phyloP scores from a whole-genome alignment of 2,797 vertebrate species.

The Protonibea diacanthus region DNA sequence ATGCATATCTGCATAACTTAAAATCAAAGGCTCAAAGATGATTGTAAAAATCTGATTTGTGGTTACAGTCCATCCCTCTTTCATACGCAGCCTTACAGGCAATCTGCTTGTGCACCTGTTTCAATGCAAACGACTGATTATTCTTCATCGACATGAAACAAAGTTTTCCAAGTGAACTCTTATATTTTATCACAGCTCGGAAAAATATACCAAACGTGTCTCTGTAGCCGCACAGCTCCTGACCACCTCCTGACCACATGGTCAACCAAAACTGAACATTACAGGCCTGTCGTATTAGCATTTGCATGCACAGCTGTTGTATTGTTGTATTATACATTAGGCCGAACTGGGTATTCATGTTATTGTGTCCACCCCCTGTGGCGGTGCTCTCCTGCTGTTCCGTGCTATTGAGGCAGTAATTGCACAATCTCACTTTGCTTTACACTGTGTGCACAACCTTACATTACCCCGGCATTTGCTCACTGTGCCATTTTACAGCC shows the following conservation, averaged over 20 bases:
- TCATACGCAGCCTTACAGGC: not conserved
- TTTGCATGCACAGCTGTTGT: conserved; percentile 49
- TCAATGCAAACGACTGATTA: not conserved
- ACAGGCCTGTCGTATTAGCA: conserved; percentile 7
- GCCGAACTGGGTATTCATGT: conserved; percentile 33
- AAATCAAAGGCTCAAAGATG: conserved; percentile 13
- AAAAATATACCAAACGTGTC: not conserved
- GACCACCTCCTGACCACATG: conserved; percentile 30
- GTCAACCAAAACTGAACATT: conserved; percentile 15
- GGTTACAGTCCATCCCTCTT: not conserved
- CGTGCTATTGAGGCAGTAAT: conserved; percentile 44
- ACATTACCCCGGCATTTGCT: conserved; percentile 50
- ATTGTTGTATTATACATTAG: conserved; percentile 56
- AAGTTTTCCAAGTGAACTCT: not conserved
- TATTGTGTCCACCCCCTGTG: conserved; percentile 52
- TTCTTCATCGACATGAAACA: not conserved
- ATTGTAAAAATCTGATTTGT: conserved; percentile 4
- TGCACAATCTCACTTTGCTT: conserved; percentile 61
- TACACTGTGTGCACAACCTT: conserved; percentile 55
- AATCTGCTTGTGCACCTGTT: not conserved
- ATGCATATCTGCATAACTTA: not conserved
- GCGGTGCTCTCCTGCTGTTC: conserved; percentile 58
- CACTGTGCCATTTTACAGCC: conserved; percentile 57
- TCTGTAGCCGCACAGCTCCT: conserved; percentile 1
- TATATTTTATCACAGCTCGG: not conserved